A percentile compares a stretch with the other conserved stretches of the same genome.
Evolutionary conservation across 2,113 vertebrate genomes (phyloP).

Genomic region (Notothenia rossii): DNA sequence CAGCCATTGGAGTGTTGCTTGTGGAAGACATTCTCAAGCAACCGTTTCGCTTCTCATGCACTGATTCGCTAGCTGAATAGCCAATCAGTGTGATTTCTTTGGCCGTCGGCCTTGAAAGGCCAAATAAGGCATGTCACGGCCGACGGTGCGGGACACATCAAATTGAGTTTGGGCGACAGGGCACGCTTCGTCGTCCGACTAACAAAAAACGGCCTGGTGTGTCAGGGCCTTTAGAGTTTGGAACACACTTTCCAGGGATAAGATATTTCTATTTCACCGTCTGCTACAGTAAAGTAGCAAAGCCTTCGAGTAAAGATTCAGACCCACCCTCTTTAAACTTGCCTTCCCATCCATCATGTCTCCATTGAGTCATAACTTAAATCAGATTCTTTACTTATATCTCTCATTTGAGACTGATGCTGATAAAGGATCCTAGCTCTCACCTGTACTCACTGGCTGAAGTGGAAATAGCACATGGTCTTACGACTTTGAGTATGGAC

Average conservation of each 20-base stretch:
- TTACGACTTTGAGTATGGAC: constrained; percentile 1
- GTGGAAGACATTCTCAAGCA: too few species aligned
- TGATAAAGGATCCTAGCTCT: constrained; percentile 14
- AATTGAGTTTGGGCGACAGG: too few species aligned
- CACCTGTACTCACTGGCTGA: neutral
- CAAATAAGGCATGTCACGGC: too few species aligned
- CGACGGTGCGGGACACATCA: too few species aligned
- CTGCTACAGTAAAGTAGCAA: constrained; percentile 10
- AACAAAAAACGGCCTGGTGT: too few species aligned
- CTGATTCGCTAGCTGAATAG: too few species aligned
- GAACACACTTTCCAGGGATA: constrained; percentile 12
- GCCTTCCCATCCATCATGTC: constrained; percentile 13
- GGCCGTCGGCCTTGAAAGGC: too few species aligned
- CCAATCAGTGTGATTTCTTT: too few species aligned
- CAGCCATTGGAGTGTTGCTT: too few species aligned
- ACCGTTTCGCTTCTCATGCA: too few species aligned
- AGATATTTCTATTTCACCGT: constrained; percentile 25
- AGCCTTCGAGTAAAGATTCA: neutral
- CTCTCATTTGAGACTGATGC: constrained; percentile 12
- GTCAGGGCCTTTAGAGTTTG: constrained; percentile 1
- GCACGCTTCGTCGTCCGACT: too few species aligned
- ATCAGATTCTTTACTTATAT: constrained; percentile 29
- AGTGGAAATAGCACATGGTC: constrained; percentile 6
- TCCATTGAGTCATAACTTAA: constrained; percentile 18
- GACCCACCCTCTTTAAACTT: constrained; percentile 8